Conservation (phyloP, 2,888 invertebrate species). For the Anticlea derivata region DNA sequence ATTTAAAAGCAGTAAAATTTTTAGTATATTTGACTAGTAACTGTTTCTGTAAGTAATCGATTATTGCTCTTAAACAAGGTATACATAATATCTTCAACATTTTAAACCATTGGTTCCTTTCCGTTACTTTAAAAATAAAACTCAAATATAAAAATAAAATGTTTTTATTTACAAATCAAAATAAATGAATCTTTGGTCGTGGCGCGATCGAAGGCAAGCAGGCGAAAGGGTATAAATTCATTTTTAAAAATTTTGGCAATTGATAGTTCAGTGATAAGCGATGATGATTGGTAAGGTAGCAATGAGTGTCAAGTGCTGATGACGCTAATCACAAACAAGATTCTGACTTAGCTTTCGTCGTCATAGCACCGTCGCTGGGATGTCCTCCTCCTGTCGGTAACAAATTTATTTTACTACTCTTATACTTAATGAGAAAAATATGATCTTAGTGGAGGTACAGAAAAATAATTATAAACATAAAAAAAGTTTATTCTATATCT, state of each 20-base stretch:
- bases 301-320: constrained; percentile 64
- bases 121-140: constrained; percentile 37
- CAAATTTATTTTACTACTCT: constrained; percentile 3
- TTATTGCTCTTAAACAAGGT: constrained; percentile 73
- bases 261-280: constrained; percentile 61
- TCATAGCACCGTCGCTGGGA: constrained; percentile 78
- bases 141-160: constrained; percentile 47
- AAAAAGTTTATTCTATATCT: no score
- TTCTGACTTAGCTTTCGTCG: constrained; percentile 77
- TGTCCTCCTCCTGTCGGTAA: constrained; percentile 73
- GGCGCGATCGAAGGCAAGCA: constrained; percentile 53
- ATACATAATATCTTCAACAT: constrained; percentile 54
- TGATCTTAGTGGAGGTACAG: no score
- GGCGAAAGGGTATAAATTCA: constrained; percentile 39
- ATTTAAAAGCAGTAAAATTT: constrained; percentile 59
- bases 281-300: constrained; percentile 77
- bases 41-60: constrained; percentile 62
- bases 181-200: constrained; percentile 56
- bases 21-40: constrained; percentile 65
- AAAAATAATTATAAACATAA: no score
- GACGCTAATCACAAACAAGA: constrained; percentile 72
- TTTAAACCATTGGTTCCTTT: constrained; percentile 64
- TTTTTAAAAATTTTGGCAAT: constrained; percentile 44
- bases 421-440: no score
- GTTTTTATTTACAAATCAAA: constrained; percentile 65